Percentiles rank a stretch among this genome's conserved stretches.
These are phyloP conservation scores for Epistrophe eligans DNA, from an alignment of 2,888 invertebrate genomes.

Conservation along the genomic window DNA sequence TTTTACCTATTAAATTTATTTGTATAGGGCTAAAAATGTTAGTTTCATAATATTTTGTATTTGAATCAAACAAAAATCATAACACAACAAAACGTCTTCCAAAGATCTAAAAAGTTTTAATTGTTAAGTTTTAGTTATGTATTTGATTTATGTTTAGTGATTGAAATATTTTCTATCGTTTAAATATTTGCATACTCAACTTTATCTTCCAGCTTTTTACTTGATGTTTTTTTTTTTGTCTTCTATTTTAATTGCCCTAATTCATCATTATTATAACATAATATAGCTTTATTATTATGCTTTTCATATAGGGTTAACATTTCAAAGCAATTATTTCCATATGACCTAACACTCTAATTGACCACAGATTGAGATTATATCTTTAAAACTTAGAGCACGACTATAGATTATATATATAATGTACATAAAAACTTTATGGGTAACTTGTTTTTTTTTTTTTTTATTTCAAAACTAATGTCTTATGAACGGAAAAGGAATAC, in stretches of 20 bases:
- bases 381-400: not conserved
- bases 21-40: too few relatives aligned
- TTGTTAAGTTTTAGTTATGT: not conserved
- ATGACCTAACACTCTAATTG: conserved; percentile 57
- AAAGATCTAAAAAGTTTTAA: not conserved
- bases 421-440: not conserved
- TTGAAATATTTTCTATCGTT: not conserved
- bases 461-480: conserved; percentile 11
- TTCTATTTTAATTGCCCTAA: conserved; percentile 10
- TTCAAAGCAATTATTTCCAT: conserved; percentile 55
- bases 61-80: too few relatives aligned
- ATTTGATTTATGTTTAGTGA: not conserved
- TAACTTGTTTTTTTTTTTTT: not conserved
- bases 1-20: too few relatives aligned
- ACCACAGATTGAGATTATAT: conserved; percentile 6
- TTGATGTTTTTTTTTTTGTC: not conserved
- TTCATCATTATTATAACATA: conserved; percentile 12
- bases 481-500: conserved; percentile 42
- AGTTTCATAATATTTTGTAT: too few relatives aligned
- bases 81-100: too few relatives aligned
- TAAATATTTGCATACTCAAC: not conserved
- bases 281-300: not conserved
- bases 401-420: not conserved
- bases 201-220: not conserved
- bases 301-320: not conserved